A percentile compares a stretch with the other conserved stretches of the same genome.
Conservation (phyloP, 2,113 vertebrate species). For the Bos indicus region DNA sequence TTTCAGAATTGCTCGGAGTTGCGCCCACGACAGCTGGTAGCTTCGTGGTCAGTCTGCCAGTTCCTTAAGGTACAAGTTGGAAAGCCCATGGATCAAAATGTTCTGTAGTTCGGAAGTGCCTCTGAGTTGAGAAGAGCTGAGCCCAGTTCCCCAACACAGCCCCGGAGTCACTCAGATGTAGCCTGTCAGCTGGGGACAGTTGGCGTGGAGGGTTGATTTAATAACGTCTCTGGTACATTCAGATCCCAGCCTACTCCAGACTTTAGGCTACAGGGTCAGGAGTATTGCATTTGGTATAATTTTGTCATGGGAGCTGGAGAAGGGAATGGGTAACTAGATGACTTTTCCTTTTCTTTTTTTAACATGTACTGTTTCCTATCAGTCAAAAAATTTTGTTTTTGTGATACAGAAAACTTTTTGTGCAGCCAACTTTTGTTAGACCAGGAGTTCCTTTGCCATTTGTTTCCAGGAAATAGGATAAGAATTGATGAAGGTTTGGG, state of each 20-base stretch:
- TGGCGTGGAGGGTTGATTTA: not conserved
- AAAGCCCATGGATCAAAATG: constrained; percentile 45
- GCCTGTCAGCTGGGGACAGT: constrained; percentile 27
- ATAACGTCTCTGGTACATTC: constrained; percentile 43
- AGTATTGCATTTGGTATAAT: not conserved
- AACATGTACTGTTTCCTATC: not conserved
- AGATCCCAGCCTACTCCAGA: not conserved
- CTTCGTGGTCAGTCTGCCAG: constrained; percentile 7
- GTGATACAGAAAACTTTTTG: not conserved
- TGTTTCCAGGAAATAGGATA: not conserved
- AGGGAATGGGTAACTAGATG: not conserved
- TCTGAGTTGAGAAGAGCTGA: not conserved
- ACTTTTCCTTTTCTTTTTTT: not conserved
- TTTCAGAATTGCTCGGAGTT: not conserved
- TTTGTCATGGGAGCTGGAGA: not conserved
- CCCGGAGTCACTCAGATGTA: not conserved
- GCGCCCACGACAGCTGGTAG: constrained; percentile 17
- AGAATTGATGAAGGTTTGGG: not conserved
- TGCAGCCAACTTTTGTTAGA: not conserved
- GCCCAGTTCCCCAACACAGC: not conserved
- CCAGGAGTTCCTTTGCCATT: not conserved
- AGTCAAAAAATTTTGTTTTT: not conserved
- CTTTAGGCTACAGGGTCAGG: not conserved
- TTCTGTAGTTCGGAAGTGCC: not conserved
- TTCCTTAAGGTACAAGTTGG: constrained; percentile 1